Percentiles rank a stretch among this genome's conserved stretches.
Evolutionary conservation across 30 jellyfish, hydroid and myxozoan species (phyloP).

Genomic region (Haliclystus octoradiatus): DNA sequence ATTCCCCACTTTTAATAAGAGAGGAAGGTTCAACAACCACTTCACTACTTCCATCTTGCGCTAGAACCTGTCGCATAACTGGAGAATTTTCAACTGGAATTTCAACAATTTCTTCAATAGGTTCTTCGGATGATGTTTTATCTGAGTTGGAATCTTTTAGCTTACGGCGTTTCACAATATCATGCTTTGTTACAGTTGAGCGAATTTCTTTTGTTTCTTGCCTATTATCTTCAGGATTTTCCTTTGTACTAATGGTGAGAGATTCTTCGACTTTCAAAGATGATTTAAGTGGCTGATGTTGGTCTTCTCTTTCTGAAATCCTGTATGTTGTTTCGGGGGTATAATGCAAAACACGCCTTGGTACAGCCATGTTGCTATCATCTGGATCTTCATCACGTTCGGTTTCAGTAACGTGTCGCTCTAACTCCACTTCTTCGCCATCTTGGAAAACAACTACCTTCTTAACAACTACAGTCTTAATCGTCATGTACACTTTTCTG

Average conservation of each 20-base stretch:
- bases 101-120: slow-evolving; percentile 43
- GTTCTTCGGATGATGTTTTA: slow-evolving; percentile 16
- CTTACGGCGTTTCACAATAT: neutral
- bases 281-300: neutral
- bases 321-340: neutral
- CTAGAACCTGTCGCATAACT: slow-evolving; percentile 13
- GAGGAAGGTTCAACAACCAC: slow-evolving; percentile 16
- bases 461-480: slow-evolving; percentile 36
- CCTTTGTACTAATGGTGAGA: neutral
- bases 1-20: slow-evolving; percentile 11
- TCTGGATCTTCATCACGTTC: slow-evolving; percentile 9
- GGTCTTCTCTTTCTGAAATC: neutral
- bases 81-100: slow-evolving; percentile 59
- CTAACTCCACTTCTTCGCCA: slow-evolving; percentile 17
- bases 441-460: slow-evolving; percentile 29
- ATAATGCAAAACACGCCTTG: neutral
- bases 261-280: neutral
- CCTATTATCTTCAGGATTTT: neutral
- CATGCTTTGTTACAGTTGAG: neutral
- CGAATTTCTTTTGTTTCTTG: neutral
- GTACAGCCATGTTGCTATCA: neutral
- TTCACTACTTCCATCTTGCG: slow-evolving; percentile 20
- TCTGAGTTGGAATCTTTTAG: neutral
- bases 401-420: slow-evolving; percentile 5
- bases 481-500: slow-evolving; percentile 24